Base-by-base conservation (phyloP, 2,797 vertebrate species). In the Lophius americanus region DNA sequence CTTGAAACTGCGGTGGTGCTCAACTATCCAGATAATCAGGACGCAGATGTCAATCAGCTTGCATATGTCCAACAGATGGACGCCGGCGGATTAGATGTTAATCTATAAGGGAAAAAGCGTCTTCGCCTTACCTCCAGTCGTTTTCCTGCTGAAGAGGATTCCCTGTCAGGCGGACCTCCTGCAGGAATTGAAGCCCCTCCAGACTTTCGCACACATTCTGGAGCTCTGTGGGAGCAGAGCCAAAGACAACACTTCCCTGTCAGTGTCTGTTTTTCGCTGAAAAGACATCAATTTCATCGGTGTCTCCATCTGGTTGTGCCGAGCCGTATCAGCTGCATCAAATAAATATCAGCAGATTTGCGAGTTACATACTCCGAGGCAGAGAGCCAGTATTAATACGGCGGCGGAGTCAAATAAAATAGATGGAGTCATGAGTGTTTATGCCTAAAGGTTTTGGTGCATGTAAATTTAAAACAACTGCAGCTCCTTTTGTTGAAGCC, bases 91-190 rank as follows among this genome's bases (percentile, higher is more conserved):
- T 61, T 46, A 47, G 8, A 60, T 23, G 23, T 23, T 23, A 23
- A 23, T 23, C 23, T 23, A 23, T 23, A 23, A 23, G 23, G 23
- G 38, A 76, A 63, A 0, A 49, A 51, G 14, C 23, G 6, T 7
- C 14, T 4, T 39, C 2, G 2, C 71, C 91, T 93, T 70, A 99
- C 98, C 96, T 95, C 96, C 95, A 98, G 10, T 87, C 90, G 46
- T 62, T 75, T 84, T 98, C 96, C 79, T 91, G 94, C 60, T 95
- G 91, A 75, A 98, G 73, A 66, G 97, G 96, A 89, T 98, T 98
- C 82, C 95, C 95, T 39, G 23, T 78, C 23, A 99, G 65, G 62
- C 81, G 90, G 46, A 99, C 70, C 37, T 95, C 92, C 51, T 44
- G 82, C 35, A 99, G 90, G 73, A 85, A 86, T 9, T 9, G 53